Evolutionary conservation across 2,797 vertebrate species (phyloP), one percentile per base, ranked within the genome.

Genomic region (Ceryle rudis): DNA sequence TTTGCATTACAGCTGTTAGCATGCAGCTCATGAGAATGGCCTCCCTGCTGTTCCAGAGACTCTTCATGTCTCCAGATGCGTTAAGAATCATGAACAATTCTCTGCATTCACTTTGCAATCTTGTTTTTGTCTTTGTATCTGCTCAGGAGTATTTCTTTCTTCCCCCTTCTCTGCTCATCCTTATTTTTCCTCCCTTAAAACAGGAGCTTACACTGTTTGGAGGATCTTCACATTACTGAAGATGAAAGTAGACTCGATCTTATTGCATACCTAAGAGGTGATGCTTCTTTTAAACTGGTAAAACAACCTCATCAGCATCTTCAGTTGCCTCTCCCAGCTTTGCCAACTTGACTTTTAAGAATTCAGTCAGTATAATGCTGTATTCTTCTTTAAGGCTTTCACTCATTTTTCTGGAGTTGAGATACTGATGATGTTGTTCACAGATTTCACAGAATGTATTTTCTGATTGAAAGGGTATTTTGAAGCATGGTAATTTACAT

Each of bases 231-330:
- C 64, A 23, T 90, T 82, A 23, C 23, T 11, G 4, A 73, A 86
- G 44, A 71, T 29, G 35, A 23, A 77, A 44, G 25, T 46, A 49
- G 19, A 64, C 22, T 84, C 70, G 51, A 64, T 41, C 54, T 93
- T 70, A 72, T 6, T 81, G 62, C 70, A 72, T 52, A 55, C 18
- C 8, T 79, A 70, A 70, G 85, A 86, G 47, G 35, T 64, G 29
- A n/a, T 58, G 8, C 44, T 70, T 62, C 70, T 86, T 88, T 86
- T 86, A 87, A 94, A 82, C 74, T 61, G 33, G 81, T 89, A 29
- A 69, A 89, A 91, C 49, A 78, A 54, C 60, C 23, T 70, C 66
- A 66, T 84, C 89, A 89, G 28, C 41, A 64, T 87, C 86, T 96
- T 82, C 37, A 19, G 64, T 72, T 67, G 52, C 21, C 26, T 93